phyloP scores from a whole-genome alignment of 2,888 invertebrate species.

The Flexamia atlantica region DNA sequence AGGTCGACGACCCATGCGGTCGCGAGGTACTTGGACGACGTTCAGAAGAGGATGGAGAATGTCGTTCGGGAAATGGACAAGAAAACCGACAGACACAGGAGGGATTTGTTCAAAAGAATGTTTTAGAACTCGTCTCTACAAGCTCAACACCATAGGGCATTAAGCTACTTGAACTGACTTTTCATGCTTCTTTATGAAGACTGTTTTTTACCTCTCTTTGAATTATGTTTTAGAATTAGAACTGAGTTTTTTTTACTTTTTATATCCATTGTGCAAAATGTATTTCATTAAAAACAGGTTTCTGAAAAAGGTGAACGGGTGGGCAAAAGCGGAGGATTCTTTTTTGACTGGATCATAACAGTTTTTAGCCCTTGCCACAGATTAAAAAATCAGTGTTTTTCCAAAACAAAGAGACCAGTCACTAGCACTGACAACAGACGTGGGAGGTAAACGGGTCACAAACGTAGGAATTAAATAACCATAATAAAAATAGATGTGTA shows the following conservation, averaged over 20 bases:
- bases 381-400: neutral
- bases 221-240: neutral
- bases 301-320: slow-evolving; percentile 39
- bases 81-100: slow-evolving; percentile 36
- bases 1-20: slow-evolving; percentile 83
- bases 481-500: slow-evolving; percentile 64
- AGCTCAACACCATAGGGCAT: slow-evolving; percentile 48
- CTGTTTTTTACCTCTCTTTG: neutral
- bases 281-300: neutral
- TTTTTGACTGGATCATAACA: neutral
- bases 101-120: slow-evolving; percentile 36
- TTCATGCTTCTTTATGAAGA: neutral
- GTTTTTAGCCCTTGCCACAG: neutral
- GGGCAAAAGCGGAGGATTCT: neutral
- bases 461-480: neutral
- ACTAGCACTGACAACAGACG: slow-evolving; percentile 29
- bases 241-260: slow-evolving; percentile 13
- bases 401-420: slow-evolving; percentile 10
- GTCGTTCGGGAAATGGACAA: slow-evolving; percentile 67
- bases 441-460: slow-evolving; percentile 7
- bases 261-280: neutral
- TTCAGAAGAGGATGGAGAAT: slow-evolving; percentile 75
- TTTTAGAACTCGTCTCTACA: neutral
- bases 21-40: slow-evolving; percentile 80
- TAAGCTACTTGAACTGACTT: slow-evolving; percentile 37